Evolutionary conservation across 1,140 invertebrate species (phyloP), one percentile per base, ranked within the genome.

Genomic region (Drosophila sulfurigaster): DNA sequence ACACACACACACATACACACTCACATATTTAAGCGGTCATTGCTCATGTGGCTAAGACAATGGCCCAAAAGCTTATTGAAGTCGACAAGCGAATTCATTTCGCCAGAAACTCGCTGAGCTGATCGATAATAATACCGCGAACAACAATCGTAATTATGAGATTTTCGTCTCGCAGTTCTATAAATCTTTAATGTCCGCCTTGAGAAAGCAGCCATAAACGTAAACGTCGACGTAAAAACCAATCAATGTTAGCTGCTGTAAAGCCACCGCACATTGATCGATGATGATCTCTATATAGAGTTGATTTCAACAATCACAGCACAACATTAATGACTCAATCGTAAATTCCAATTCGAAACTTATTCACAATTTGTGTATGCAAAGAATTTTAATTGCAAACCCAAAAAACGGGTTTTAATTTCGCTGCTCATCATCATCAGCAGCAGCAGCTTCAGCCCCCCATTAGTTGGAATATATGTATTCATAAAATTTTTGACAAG

Each of bases 161-260:
- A 3, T 8, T 51, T 46, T 15, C 25, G 10, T 43, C 20, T 45
- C 46, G 4, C 38, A 52, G 64, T 60, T 52, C 28, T 54, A 59
- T 59, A 67, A 73, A 43, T 20, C 48, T 45, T 52, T 63, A 58
- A 58, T 58, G 54, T 8, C 5, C 10, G 46, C 16, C 32, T 43
- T 48, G 30, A 60, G 64, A 68, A 68, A 68, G 69, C 62, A 28
- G 43, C 30, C 54, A 30, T 70, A 43, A 10, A 8, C 6, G 1
- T 13, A 46, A 46, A 46, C 16, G n/a, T n/a, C n/a, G n/a, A n/a
- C n/a, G 16, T 35, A 54, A 71, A 48, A 71, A 4, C n/a, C 51
- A 71, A 71, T 64, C 68, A 73, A 67, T 41, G 43, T 59, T 35
- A 4, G 54, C 64, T 58, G 64, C 56, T 59, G 48, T 51, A 52